phyloP scores from a whole-genome alignment of 2,113 vertebrate genomes.

The Aleadryas rufinucha region DNA sequence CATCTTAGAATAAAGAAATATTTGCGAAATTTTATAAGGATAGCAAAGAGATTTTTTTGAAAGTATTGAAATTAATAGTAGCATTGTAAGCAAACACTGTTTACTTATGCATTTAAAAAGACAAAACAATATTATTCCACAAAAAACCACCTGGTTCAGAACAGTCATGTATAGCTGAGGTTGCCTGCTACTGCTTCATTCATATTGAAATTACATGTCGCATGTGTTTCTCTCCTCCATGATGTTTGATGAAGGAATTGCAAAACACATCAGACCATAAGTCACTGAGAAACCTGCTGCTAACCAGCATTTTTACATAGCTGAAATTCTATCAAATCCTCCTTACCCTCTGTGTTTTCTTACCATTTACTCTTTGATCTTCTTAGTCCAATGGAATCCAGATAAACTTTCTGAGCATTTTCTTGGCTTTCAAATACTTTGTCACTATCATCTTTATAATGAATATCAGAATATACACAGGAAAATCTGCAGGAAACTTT shows the following conservation, averaged over 20 bases:
- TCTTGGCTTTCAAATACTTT: neutral
- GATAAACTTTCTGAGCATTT: neutral
- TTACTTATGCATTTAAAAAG: neutral
- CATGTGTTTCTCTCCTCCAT: neutral
- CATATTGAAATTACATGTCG: neutral
- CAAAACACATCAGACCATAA: neutral
- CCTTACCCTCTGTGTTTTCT: neutral
- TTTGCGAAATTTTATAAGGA: neutral
- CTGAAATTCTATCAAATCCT: neutral
- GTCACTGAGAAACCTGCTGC: neutral
- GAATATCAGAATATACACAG: neutral
- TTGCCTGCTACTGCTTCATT: neutral
- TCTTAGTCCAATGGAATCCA: neutral
- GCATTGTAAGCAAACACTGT: neutral
- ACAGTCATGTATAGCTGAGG: neutral
- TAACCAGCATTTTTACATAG: neutral
- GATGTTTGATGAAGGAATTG: neutral
- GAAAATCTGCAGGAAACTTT: neutral
- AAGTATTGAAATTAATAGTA: neutral
- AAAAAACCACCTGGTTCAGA: neutral
- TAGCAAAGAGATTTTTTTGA: neutral
- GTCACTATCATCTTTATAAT: neutral
- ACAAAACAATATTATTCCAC: neutral
- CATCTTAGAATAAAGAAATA: neutral
- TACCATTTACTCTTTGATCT: neutral